These are phyloP conservation scores for Pimpla rufipes DNA, from an alignment of 2,888 invertebrate genomes.

Conservation along the genomic window DNA sequence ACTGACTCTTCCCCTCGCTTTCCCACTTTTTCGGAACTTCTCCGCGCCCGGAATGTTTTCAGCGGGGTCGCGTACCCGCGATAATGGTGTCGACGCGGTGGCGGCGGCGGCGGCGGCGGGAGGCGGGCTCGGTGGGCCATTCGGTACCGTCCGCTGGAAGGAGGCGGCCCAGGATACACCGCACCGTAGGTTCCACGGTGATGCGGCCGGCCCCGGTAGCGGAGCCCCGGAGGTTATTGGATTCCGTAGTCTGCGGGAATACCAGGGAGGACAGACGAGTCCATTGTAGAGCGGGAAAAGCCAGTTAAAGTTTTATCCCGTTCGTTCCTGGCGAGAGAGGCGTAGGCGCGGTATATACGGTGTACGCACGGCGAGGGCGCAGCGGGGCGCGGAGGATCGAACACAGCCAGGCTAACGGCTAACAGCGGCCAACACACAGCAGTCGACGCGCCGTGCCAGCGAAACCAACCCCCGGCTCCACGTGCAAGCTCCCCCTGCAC, in stretches of 20 bases:
- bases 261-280: conserved; percentile 67
- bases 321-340: conserved; percentile 33
- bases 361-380: not conserved
- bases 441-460: conserved; percentile 24
- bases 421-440: conserved; percentile 35
- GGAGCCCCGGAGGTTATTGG: conserved; percentile 66
- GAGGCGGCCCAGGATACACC: not conserved
- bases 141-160: conserved; percentile 13
- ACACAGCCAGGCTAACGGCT: not conserved
- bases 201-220: not conserved
- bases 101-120: too few species aligned
- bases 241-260: conserved; percentile 72
- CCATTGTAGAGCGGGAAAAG: conserved; percentile 70
- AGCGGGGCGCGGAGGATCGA: not conserved
- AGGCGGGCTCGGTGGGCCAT: not conserved
- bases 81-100: conserved; percentile 55
- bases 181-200: conserved; percentile 18
- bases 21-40: not conserved
- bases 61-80: conserved; percentile 48
- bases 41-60: conserved; percentile 35
- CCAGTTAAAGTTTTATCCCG: conserved; percentile 71
- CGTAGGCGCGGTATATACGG: not conserved
- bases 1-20: not conserved
- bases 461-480: conserved; percentile 5
- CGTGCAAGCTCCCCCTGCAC: too few species aligned